These are phyloP conservation scores for Marmota monax DNA, from an alignment of 2,113 vertebrate genomes.

Conservation along the genomic window DNA sequence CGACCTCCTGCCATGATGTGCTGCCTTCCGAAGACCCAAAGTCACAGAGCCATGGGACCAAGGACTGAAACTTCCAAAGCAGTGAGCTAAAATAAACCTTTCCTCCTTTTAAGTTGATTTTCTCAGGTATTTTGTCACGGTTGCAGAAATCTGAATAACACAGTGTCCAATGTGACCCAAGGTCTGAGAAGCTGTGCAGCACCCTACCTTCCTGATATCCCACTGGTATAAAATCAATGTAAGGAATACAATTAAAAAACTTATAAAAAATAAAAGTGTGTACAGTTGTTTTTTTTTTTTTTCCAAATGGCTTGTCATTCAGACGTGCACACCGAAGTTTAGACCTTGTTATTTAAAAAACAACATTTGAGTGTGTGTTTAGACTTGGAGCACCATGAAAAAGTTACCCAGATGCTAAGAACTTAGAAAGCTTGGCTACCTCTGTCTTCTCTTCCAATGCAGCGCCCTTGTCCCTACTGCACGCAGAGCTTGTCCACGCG, in stretches of 20 bases:
- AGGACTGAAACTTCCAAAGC: background rate
- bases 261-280: background rate
- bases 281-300: background rate
- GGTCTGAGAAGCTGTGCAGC: background rate
- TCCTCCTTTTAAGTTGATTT: background rate
- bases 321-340: background rate
- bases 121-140: background rate
- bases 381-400: background rate
- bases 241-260: background rate
- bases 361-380: background rate
- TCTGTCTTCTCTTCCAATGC: background rate
- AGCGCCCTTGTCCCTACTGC: rapidly evolving
- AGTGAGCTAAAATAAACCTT: background rate
- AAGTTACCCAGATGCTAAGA: background rate
- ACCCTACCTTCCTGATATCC: background rate
- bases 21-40: background rate
- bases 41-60: background rate
- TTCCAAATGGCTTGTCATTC: background rate
- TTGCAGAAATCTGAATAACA: background rate
- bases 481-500: rapidly evolving
- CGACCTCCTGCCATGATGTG: background rate
- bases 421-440: background rate
- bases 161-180: background rate
- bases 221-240: too few species aligned
- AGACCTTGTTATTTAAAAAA: background rate